Evolutionary conservation across 2,113 vertebrate species (phyloP).

Genomic region (Shinisaurus crocodilurus): DNA sequence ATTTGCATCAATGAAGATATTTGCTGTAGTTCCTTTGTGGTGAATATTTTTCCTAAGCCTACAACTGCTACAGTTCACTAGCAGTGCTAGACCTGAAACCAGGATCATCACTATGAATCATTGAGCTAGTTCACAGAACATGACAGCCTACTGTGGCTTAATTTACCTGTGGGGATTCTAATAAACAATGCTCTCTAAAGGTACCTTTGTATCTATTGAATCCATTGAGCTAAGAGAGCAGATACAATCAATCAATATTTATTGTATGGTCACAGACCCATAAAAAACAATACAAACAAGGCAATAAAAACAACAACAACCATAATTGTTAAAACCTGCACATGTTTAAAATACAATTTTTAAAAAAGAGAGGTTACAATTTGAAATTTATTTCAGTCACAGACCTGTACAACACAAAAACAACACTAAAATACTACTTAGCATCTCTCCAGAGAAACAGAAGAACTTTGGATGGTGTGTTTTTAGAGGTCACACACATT

Average conservation of each 20-base stretch:
- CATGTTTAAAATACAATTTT: no score
- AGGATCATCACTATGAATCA: not conserved
- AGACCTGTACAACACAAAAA: no score
- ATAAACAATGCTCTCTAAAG: not conserved
- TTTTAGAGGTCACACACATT: not conserved
- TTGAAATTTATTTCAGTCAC: no score
- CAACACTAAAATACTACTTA: not conserved
- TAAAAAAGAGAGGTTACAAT: no score
- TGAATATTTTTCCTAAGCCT: not conserved
- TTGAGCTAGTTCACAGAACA: no score
- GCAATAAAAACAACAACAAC: no score
- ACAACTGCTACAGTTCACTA: slow-evolving; percentile 40
- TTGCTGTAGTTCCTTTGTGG: slow-evolving; percentile 41
- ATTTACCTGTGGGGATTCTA: no score
- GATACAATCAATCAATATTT: no score
- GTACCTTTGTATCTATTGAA: not conserved
- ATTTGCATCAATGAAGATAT: slow-evolving; percentile 51
- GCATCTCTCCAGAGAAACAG: not conserved
- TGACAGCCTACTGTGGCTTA: no score
- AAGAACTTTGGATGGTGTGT: not conserved
- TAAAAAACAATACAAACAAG: no score
- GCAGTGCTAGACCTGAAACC: not conserved
- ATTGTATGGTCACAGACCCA: no score
- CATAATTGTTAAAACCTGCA: no score
- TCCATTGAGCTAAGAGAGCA: not conserved